These are phyloP conservation scores for Chionis minor DNA, from an alignment of 2,113 vertebrate genomes.

Conservation along the genomic window DNA sequence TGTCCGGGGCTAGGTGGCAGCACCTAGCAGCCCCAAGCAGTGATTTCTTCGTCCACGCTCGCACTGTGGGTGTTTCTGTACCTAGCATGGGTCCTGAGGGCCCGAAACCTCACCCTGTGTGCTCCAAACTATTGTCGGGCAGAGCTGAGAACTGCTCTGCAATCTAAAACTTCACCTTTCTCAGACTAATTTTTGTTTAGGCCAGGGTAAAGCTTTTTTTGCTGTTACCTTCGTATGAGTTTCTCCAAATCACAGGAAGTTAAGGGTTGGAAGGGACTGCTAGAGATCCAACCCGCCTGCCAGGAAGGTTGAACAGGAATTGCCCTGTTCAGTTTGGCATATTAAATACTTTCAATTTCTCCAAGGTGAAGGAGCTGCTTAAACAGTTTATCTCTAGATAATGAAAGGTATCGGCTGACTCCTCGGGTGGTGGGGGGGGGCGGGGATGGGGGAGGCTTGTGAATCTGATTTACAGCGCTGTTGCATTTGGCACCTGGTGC, in stretches of 20 bases:
- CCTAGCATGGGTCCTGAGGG: fast-evolving
- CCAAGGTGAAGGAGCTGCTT: neutral
- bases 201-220: neutral
- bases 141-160: neutral
- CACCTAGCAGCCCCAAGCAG: neutral
- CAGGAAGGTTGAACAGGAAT: too few relatives aligned
- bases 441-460: neutral
- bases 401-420: neutral
- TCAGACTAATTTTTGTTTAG: neutral
- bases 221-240: neutral
- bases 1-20: neutral
- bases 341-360: neutral
- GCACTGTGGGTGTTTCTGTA: neutral
- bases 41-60: fast-evolving
- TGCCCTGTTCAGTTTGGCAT: neutral
- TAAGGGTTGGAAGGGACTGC: too few relatives aligned
- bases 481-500: neutral
- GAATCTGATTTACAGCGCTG: neutral
- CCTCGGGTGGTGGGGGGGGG: neutral
- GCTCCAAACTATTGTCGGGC: neutral
- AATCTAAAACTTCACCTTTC: fast-evolving
- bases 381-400: neutral
- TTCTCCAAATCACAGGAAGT: neutral
- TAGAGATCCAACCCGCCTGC: too few relatives aligned
- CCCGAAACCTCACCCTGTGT: neutral